Base-by-base conservation (phyloP, 2,888 invertebrate species). In the Dugesia japonica region DNA sequence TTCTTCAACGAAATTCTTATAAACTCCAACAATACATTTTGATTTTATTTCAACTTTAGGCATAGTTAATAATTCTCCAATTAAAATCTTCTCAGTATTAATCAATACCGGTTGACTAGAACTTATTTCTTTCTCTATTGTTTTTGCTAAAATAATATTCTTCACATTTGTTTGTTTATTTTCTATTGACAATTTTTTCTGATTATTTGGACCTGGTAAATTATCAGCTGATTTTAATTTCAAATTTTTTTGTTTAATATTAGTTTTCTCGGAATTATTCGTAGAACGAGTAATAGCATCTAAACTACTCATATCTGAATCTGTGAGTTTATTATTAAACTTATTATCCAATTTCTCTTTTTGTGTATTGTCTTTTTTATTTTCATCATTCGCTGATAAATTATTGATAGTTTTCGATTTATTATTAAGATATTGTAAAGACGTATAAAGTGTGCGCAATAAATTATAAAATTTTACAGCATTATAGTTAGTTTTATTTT, bases 1-100 rank as follows among this genome's bases (percentile, higher is more conserved):
- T 56, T 56, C 56, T 56, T 56, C 56, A n/a, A 56, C n/a, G 23
- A 56, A 56, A 56, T 56, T 56, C 17, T 56, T 23, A 56, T 56
- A 56, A n/a, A 56, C 56, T n/a, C 20, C 56, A 23, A 56, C 56
- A n/a, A 56, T 23, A n/a, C 56, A 23, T 56, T 56, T 56, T n/a
- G 56, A 56, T n/a, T 56, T n/a, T 4, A 56, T 23, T 56, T 56
- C 56, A 56, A 56, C 56, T 56, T 56, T 56, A 4, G 56, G 56
- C 56, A 56, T 13, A 20, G n/a, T 7, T n/a, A 56, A n/a, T n/a
- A 56, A 56, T 23, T 56, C 56, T 56, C n/a, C 56, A 56, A 56
- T 56, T 56, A 56, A 56, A n/a, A 23, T 56, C 17, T 56, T 56
- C 7, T 56, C 20, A 9, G n/a, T 23, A n/a, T 56, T 56, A n/a